These are phyloP conservation scores for Cyclargus thomasi DNA, from an alignment of 1,140 invertebrate species.

Conservation along the genomic window DNA sequence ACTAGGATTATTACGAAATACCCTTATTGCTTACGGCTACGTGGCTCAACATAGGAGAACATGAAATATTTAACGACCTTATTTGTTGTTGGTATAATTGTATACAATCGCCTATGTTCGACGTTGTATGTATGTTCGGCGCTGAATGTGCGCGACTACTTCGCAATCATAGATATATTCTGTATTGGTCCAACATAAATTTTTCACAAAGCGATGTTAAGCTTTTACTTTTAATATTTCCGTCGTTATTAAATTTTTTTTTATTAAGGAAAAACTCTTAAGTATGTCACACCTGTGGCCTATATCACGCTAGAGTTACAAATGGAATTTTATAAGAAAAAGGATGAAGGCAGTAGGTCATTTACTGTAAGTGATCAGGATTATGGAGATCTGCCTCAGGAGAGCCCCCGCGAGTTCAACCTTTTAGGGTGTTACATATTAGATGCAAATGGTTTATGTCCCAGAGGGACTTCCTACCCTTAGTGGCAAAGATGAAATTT, in stretches of 20 bases:
- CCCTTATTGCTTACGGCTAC: too few species aligned
- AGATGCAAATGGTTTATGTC: not conserved
- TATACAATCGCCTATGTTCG: too few species aligned
- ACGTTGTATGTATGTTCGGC: too few species aligned
- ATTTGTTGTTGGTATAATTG: too few species aligned
- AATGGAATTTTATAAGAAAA: not conserved
- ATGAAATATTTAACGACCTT: too few species aligned
- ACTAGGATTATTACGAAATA: too few species aligned
- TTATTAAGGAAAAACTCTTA: not conserved
- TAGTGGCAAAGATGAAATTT: too few species aligned
- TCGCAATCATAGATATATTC: too few species aligned
- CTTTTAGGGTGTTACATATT: conserved; percentile 6
- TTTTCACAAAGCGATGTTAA: not conserved
- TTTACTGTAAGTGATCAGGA: conserved; percentile 10
- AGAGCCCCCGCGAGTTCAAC: not conserved
- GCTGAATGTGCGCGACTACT: too few species aligned
- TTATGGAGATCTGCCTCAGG: not conserved
- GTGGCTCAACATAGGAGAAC: too few species aligned
- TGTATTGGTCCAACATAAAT: too few species aligned
- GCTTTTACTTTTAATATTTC: not conserved
- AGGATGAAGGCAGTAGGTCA: not conserved
- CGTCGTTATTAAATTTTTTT: not conserved
- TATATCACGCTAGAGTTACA: not conserved
- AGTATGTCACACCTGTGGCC: conserved; percentile 6
- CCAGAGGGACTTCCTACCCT: not conserved